A percentile compares a stretch with the other conserved stretches of the same genome.
Evolutionary conservation across 2,113 vertebrate species (phyloP).

Genomic region (Heloderma charlesbogerti): DNA sequence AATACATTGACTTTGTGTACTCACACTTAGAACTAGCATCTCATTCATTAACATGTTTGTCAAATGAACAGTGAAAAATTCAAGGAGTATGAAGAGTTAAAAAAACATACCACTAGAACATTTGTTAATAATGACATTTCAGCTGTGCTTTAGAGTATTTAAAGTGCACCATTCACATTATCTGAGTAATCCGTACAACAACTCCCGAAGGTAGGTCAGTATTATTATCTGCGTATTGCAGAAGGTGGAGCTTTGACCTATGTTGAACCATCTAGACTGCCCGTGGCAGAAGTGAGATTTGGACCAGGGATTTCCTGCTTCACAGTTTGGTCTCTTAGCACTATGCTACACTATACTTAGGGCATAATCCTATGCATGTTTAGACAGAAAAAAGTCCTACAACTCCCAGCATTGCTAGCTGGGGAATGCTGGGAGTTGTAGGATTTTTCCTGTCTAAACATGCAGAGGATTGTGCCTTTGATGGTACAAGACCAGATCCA

Average conservation of each 20-base stretch:
- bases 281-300: background rate
- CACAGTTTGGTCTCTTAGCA: background rate
- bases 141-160: background rate
- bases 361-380: too few relatives aligned
- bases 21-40: background rate
- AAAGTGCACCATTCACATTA: background rate
- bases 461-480: too few relatives aligned
- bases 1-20: background rate
- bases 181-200: background rate
- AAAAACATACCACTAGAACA: background rate
- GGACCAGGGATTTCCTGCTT: background rate
- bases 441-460: too few relatives aligned
- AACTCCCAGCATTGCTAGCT: too few relatives aligned
- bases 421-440: too few relatives aligned
- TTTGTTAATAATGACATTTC: background rate
- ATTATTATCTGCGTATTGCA: background rate
- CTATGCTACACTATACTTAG: background rate
- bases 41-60: background rate
- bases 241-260: background rate
- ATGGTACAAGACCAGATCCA: background rate
- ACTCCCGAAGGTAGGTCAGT: background rate
- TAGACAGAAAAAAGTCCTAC: too few relatives aligned
- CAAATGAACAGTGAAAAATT: constrained; percentile 23
- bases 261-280: too few relatives aligned
- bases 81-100: background rate